These are phyloP conservation scores for Microchrysa polita DNA, from an alignment of 2,888 invertebrate genomes.

Conservation along the genomic window DNA sequence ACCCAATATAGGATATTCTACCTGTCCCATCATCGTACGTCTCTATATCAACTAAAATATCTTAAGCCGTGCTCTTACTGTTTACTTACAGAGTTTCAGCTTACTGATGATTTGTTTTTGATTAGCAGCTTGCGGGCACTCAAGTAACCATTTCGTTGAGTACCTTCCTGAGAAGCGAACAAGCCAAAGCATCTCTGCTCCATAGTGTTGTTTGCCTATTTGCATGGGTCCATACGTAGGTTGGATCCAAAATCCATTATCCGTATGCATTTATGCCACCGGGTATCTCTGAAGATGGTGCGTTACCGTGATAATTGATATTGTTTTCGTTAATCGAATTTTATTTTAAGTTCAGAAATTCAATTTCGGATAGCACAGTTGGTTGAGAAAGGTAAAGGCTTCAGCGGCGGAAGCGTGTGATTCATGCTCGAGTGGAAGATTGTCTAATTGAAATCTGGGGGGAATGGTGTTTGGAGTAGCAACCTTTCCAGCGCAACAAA, in stretches of 20 bases:
- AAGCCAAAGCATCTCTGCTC: constrained; percentile 25
- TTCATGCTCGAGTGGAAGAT: neutral
- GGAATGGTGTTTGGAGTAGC: too few species aligned
- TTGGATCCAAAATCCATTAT: too few species aligned
- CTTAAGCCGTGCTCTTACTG: constrained; percentile 23
- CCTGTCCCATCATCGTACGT: too few species aligned
- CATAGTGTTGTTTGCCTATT: neutral
- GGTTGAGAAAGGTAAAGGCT: neutral
- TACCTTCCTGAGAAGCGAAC: neutral
- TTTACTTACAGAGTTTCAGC: constrained; percentile 26
- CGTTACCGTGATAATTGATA: constrained; percentile 42
- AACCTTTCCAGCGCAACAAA: too few species aligned
- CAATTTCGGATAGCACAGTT: neutral
- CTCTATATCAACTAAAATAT: too few species aligned
- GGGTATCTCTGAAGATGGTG: neutral
- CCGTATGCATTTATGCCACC: neutral
- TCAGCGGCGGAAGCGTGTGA: neutral
- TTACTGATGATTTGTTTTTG: constrained; percentile 37
- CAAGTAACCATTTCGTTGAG: neutral
- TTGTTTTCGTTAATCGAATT: constrained; percentile 41
- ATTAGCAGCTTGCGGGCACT: constrained; percentile 37
- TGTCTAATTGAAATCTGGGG: too few species aligned
- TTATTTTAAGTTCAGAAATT: constrained; percentile 30
- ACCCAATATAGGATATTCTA: too few species aligned
- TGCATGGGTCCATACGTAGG: neutral